A percentile compares a stretch with the other conserved stretches of the same genome.
Conservation (phyloP, 37 sponge, comb jelly and placozoan genomes). For the Bolinopsis microptera region DNA sequence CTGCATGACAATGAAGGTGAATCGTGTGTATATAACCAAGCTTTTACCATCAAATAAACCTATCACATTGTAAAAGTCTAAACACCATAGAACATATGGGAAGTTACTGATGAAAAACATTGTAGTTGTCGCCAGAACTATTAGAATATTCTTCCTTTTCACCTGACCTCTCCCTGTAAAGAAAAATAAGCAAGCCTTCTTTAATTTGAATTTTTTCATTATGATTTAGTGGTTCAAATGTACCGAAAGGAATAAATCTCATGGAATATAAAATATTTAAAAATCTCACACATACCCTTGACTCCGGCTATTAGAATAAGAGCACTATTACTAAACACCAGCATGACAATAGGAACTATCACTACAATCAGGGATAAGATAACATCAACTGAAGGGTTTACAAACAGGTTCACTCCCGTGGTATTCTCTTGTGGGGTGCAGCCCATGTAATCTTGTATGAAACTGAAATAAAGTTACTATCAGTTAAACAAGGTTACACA, state of each 20-base stretch:
- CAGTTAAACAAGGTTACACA: no score
- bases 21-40: background rate
- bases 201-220: background rate
- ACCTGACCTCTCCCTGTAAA: background rate
- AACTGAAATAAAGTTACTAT: background rate
- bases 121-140: background rate
- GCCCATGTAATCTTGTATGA: background rate
- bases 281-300: background rate
- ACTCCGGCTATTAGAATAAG: background rate
- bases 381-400: background rate
- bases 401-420: background rate
- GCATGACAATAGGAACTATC: background rate
- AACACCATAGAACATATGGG: background rate
- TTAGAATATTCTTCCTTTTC: background rate
- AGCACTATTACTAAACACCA: background rate
- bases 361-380: background rate
- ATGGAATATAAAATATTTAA: background rate
- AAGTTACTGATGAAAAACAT: background rate
- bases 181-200: background rate
- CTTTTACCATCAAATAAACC: background rate
- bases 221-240: background rate
- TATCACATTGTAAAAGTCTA: background rate
- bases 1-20: background rate
- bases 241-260: background rate
- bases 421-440: background rate